Evolutionary conservation across 1,140 invertebrate genomes (phyloP).

Genomic region (Neomicropteryx cornuta): DNA sequence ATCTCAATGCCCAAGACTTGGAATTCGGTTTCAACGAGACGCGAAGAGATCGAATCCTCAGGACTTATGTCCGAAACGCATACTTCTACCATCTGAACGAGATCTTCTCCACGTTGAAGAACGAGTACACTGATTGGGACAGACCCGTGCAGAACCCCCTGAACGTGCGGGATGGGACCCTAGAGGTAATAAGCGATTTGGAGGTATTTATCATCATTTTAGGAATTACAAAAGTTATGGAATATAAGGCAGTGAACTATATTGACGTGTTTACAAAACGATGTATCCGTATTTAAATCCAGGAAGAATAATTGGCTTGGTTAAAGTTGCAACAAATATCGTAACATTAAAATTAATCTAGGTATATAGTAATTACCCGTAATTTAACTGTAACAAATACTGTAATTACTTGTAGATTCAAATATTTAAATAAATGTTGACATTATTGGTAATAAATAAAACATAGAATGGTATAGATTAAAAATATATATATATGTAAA

Average conservation of each 20-base stretch:
- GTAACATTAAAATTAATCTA: too few relatives aligned
- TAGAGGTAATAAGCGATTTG: conserved; percentile 43
- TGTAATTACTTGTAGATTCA: not conserved
- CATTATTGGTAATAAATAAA: not conserved
- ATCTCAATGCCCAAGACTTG: conserved; percentile 63
- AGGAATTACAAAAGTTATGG: too few relatives aligned
- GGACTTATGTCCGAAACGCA: conserved; percentile 79
- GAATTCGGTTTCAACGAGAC: conserved; percentile 80
- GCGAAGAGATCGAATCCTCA: conserved; percentile 68
- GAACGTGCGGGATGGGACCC: conserved; percentile 61
- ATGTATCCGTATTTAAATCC: too few relatives aligned
- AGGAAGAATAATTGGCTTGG: too few relatives aligned
- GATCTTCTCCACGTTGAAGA: conserved; percentile 81
- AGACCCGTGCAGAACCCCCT: conserved; percentile 60
- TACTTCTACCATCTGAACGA: conserved; percentile 85
- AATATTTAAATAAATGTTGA: not conserved
- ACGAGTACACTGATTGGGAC: conserved; percentile 91
- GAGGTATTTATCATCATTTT: not conserved
- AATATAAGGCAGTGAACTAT: too few relatives aligned
- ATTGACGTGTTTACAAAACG: too few relatives aligned
- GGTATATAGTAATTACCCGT: too few relatives aligned
- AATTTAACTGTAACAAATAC: too few relatives aligned
- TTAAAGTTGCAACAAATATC: too few relatives aligned
- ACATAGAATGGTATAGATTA: not conserved
- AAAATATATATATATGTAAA: too few relatives aligned